Base-by-base conservation (phyloP, 2,797 vertebrate species). In the Hyperoplus lanceolatus region DNA sequence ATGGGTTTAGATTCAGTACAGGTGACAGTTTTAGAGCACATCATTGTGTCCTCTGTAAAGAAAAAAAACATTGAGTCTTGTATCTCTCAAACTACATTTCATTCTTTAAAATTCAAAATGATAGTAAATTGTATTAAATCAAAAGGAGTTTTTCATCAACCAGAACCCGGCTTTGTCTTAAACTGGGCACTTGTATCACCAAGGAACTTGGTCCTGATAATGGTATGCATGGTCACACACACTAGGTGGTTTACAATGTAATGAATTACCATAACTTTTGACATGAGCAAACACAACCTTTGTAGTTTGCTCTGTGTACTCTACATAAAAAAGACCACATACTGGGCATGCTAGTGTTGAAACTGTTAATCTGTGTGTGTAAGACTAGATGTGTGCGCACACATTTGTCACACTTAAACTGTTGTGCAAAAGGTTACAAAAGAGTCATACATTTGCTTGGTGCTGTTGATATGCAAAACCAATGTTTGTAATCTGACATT, bases 11-110 rank as follows among this genome's bases (percentile, higher is more conserved):
- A 90, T 92, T 92, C 86, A 91, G 90, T 90, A 92, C 84, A 89
- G 89, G 89, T 90, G 90, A 91, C 91, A 89, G 86, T 90, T 92
- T 93, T 88, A 93, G 87, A 91, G 83, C 83, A 70, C 77, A 83
- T 88, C 82, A 84, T 80, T 85, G 81, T 85, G 80, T 87, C 79
- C 72, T 79, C 73, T 39, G 50, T 80, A 67, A 88, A 64, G 69
- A 80, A 61, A 79, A 72, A 89, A 90, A 90, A 82, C 70, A 80
- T 49, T 48, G 82, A 64, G 65, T 74, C 76, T 73, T 87, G 77
- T 69, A 85, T 62, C 79, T 83, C 62, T 78, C 59, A 65, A 82
- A 85, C 62, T 74, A 21, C 62, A 74, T 74, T 84, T 50, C 63
- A 71, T 84, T 82, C 68, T 87, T 70, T 49, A 56, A 68, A 82